These are phyloP conservation scores for Zeugodacus cucurbitae DNA, from an alignment of 1,140 invertebrate genomes.

Conservation along the genomic window DNA sequence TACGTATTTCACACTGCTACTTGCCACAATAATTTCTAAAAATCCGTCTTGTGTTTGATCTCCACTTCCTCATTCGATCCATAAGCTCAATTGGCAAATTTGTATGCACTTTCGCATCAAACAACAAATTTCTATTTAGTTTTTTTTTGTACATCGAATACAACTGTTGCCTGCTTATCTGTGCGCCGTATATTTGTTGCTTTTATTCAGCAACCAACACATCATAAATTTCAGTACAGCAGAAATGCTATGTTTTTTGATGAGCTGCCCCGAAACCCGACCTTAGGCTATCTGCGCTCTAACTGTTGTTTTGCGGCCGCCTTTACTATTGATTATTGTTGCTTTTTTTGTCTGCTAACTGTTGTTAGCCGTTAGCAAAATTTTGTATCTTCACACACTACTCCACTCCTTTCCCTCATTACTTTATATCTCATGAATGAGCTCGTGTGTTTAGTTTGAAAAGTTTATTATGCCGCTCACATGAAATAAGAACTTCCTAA, in stretches of 20 bases:
- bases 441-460: not conserved
- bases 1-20: not conserved
- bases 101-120: not conserved
- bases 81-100: not conserved
- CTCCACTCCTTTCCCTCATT: not conserved
- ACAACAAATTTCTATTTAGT: not conserved
- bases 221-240: not conserved
- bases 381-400: not conserved
- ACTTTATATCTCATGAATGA: not conserved
- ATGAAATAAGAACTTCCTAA: slow-evolving; percentile 58
- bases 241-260: not conserved
- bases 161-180: not conserved
- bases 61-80: not conserved
- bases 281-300: not conserved
- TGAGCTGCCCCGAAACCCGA: not conserved
- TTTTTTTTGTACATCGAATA: not conserved
- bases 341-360: not conserved
- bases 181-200: not conserved
- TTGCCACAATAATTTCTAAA: not conserved
- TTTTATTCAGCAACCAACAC: not conserved
- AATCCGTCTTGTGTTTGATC: not conserved
- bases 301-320: not conserved
- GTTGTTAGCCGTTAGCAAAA: not conserved
- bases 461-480: slow-evolving; percentile 46
- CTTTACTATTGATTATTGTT: not conserved